phyloP scores from a whole-genome alignment of 2,797 vertebrate genomes.

The Leuciscus waleckii region DNA sequence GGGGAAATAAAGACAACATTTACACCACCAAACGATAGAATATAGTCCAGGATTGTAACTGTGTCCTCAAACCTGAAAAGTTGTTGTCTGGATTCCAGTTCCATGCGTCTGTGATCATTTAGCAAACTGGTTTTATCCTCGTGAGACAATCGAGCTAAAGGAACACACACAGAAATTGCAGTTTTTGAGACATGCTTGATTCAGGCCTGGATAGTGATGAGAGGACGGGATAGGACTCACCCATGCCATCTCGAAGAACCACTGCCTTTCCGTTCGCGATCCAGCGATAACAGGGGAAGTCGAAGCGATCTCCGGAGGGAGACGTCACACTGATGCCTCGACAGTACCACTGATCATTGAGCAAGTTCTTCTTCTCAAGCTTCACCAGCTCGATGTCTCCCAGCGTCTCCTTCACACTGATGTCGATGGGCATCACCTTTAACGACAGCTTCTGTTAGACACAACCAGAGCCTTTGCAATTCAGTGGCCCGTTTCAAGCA shows the following conservation, averaged over 20 bases:
- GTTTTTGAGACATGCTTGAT: no score
- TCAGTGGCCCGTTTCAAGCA: no score
- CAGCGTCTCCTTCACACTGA: conserved; percentile 85
- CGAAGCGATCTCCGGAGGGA: conserved; percentile 82
- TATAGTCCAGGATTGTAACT: background rate
- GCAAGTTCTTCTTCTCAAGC: conserved; percentile 92
- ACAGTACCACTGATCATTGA: conserved; percentile 94
- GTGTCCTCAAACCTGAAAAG: conserved; percentile 79
- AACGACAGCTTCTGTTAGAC: conserved; percentile 33
- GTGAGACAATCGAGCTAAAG: conserved; percentile 82
- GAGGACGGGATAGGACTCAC: conserved; percentile 66
- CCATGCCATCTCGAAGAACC: conserved; percentile 86
- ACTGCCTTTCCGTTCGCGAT: conserved; percentile 87
- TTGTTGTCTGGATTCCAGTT: conserved; percentile 87
- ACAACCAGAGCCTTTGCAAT: background rate
- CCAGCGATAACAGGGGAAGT: conserved; percentile 79
- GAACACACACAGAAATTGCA: background rate
- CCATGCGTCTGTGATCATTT: conserved; percentile 87
- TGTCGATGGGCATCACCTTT: conserved; percentile 90
- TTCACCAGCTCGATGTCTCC: conserved; percentile 89
- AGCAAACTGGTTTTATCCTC: conserved; percentile 75
- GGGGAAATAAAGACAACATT: background rate
- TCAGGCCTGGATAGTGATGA: background rate
- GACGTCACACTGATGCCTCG: conserved; percentile 90
- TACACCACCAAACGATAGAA: background rate